phyloP scores from a whole-genome alignment of 2,888 invertebrate genomes.

The Thymelicus sylvestris region DNA sequence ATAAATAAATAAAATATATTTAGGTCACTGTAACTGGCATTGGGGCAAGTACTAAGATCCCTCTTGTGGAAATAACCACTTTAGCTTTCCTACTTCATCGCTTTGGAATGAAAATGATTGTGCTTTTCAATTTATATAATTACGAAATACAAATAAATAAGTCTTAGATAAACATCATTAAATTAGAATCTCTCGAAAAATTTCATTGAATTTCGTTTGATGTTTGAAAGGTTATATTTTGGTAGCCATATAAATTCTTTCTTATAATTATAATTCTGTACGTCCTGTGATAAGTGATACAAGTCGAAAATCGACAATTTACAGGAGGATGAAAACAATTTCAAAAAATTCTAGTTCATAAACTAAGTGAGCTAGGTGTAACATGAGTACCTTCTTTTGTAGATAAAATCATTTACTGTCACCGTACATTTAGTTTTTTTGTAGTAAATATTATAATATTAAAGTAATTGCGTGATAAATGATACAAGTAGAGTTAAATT shows the following conservation, averaged over 20 bases:
- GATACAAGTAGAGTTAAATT: too few species aligned
- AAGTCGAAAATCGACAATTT: too few species aligned
- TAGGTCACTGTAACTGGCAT: slow-evolving; percentile 7
- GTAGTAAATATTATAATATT: too few species aligned
- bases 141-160: not conserved
- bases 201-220: not conserved
- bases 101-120: slow-evolving; percentile 11
- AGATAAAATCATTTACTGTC: too few species aligned
- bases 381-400: too few species aligned
- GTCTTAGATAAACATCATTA: not conserved
- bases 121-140: slow-evolving; percentile 4
- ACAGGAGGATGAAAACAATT: too few species aligned
- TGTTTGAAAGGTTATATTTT: not conserved
- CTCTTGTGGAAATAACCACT: slow-evolving; percentile 11
- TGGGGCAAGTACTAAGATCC: slow-evolving; percentile 12
- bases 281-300: too few species aligned
- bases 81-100: slow-evolving; percentile 8
- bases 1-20: not conserved
- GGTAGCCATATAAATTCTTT: not conserved
- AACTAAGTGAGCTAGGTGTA: too few species aligned
- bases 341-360: too few species aligned
- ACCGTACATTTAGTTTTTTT: too few species aligned
- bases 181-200: not conserved
- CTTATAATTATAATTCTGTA: too few species aligned
- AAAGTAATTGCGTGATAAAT: too few species aligned